phyloP scores from a whole-genome alignment of 2,113 vertebrate genomes.

The Pollachius pollachius region DNA sequence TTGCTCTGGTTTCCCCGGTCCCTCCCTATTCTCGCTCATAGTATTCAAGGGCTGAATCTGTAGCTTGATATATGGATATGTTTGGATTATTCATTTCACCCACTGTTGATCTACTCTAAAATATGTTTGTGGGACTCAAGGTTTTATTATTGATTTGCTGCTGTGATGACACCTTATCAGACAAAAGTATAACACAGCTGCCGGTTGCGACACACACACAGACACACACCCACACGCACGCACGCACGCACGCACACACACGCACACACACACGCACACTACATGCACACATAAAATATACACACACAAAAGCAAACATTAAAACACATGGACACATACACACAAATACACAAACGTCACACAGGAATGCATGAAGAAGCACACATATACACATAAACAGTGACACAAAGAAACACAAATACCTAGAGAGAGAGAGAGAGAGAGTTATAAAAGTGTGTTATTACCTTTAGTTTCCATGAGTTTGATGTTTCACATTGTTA shows the following conservation, averaged over 20 bases:
- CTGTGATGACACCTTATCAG: too few species aligned
- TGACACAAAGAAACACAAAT: conserved; percentile 1
- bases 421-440: background rate
- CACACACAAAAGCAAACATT: background rate
- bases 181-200: too few species aligned
- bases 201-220: background rate
- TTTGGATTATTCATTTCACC: too few species aligned
- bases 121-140: too few species aligned
- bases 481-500: conserved; percentile 37
- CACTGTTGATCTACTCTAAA: too few species aligned
- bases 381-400: background rate
- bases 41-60: too few species aligned
- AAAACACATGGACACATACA: background rate
- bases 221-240: background rate
- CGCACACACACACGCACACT: background rate
- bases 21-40: too few species aligned
- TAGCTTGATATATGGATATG: too few species aligned
- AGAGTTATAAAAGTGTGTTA: background rate
- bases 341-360: background rate
- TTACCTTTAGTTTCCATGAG: conserved; percentile 31
- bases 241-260: background rate
- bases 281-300: too few species aligned
- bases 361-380: background rate
- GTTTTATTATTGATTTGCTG: too few species aligned
- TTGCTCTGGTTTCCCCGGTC: too few species aligned